Conservation (phyloP, 2,888 invertebrate species). For the Perizoma affinitatum region DNA sequence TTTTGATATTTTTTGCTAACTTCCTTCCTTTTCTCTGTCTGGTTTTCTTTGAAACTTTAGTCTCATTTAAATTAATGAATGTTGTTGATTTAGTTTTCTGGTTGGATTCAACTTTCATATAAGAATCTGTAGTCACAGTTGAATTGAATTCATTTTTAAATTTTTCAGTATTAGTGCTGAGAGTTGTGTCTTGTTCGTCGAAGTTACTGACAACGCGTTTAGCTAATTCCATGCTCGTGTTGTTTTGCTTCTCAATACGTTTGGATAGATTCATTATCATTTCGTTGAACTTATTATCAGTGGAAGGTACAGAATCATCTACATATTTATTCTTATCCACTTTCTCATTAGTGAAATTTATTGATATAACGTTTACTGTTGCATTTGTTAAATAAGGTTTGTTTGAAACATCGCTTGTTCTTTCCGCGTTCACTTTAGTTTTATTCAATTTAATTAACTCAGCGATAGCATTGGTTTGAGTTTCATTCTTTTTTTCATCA, state of each 20-base stretch:
- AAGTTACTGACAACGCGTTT: constrained; percentile 41
- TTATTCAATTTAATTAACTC: constrained; percentile 8
- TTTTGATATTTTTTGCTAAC: constrained; percentile 47
- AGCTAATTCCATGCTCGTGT: constrained; percentile 59
- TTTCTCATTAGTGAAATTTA: constrained; percentile 49
- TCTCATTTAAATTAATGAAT: constrained; percentile 19
- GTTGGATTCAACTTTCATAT: not conserved
- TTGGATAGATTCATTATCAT: constrained; percentile 59
- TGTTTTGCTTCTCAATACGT: constrained; percentile 63
- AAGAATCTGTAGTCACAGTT: not conserved
- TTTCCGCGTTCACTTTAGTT: not conserved
- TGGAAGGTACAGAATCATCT: constrained; percentile 32
- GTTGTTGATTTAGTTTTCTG: constrained; percentile 12
- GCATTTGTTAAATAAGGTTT: constrained; percentile 1
- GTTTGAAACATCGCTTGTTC: not conserved
- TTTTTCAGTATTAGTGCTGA: constrained; percentile 4
- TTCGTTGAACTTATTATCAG: constrained; percentile 44
- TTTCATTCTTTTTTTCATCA: constrained; percentile 30
- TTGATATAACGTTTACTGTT: constrained; percentile 34
- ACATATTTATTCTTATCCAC: constrained; percentile 47
- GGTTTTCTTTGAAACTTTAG: constrained; percentile 45
- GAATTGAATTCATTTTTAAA: not conserved
- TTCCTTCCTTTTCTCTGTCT: constrained; percentile 47
- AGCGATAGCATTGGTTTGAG: constrained; percentile 16
- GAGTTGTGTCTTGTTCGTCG: constrained; percentile 13